Evolutionary conservation across 1,140 invertebrate species (phyloP).

Genomic region (Hyles vespertilio): DNA sequence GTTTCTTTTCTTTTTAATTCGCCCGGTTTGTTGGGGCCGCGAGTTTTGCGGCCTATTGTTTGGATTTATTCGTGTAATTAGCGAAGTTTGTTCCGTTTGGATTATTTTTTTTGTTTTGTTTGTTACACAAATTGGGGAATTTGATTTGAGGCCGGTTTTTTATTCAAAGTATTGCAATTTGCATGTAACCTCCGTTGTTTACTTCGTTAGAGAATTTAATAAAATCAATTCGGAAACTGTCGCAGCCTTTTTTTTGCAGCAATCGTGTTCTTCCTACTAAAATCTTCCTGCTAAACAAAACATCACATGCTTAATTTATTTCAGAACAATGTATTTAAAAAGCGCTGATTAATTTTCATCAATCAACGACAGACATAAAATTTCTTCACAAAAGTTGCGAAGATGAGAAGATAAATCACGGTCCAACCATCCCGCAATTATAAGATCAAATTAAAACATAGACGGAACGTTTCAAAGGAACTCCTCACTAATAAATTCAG

Average conservation of each 20-base stretch:
- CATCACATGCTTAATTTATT: too few relatives aligned
- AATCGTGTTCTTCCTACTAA: too few relatives aligned
- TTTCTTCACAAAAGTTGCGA: not conserved
- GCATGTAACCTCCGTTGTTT: too few relatives aligned
- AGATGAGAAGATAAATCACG: conserved; percentile 19
- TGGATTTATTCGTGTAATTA: conserved; percentile 71
- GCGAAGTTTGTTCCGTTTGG: conserved; percentile 63
- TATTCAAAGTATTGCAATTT: too few relatives aligned
- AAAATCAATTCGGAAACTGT: too few relatives aligned
- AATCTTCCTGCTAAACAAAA: too few relatives aligned
- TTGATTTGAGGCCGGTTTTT: conserved; percentile 40
- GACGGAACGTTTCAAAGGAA: conserved; percentile 50
- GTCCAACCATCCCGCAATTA: conserved; percentile 21
- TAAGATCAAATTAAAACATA: conserved; percentile 44
- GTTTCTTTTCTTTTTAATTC: conserved; percentile 64
- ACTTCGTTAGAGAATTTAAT: too few relatives aligned
- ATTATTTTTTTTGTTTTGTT: conserved; percentile 57
- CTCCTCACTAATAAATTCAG: conserved; percentile 57
- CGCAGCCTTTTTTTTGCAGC: too few relatives aligned
- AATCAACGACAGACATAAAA: too few relatives aligned
- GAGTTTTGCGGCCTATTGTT: conserved; percentile 53
- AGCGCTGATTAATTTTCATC: too few relatives aligned
- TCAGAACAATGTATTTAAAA: too few relatives aligned
- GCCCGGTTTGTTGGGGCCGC: conserved; percentile 40
- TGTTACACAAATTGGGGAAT: conserved; percentile 50